Base-by-base conservation (phyloP, 1,140 invertebrate genomes). In the Drosophila leontia region DNA sequence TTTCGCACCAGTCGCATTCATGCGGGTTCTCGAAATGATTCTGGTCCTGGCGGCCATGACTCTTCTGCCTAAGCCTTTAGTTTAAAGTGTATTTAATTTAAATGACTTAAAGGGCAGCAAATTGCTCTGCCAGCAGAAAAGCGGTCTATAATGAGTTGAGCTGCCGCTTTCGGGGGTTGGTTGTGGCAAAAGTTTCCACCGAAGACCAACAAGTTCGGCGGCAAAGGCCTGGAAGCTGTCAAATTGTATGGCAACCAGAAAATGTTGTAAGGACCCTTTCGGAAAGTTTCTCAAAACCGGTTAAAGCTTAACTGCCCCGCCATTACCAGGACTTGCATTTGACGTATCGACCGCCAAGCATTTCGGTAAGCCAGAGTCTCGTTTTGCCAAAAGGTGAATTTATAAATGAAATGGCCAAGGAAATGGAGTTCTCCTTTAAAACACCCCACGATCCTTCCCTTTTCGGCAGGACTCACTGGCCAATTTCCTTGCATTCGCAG, bases 31-130 rank as follows among this genome's bases (percentile, higher is more conserved):
- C 39, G 23, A 48, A 47, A 50, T 61, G 59, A 82, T 82, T 61
- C 62, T 44, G 12, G 11, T 35, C 61, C 39, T 39, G 68, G 62
- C 53, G 69, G 74, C 82, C 64, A 70, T 55, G 60, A 78, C 72
- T 80, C 75, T 65, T 61, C 41, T 12, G 44, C 63, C 44, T 74
- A 55, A 60, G 63, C 61, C 53, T 65, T 69, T 65, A 84, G 62
- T 88, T 80, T 84, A 75, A 88, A 87, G 80, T 88, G 74, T 88
- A 64, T 90, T 88, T 87, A 84, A 87, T 87, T 87, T 88, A 90
- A 88, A 88, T 90, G 80, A 75, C 84, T 88, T 56, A 75, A 84
- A 70, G 80, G 84, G 59, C 77, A 67, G 75, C 60, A 64, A 72
- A 63, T 68, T 60, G 58, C 50, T 57, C 13, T 19, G 13, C 29